These are phyloP conservation scores for Pseudolaguvia tuberculata DNA, from an alignment of 2,113 vertebrate genomes.

Conservation along the genomic window DNA sequence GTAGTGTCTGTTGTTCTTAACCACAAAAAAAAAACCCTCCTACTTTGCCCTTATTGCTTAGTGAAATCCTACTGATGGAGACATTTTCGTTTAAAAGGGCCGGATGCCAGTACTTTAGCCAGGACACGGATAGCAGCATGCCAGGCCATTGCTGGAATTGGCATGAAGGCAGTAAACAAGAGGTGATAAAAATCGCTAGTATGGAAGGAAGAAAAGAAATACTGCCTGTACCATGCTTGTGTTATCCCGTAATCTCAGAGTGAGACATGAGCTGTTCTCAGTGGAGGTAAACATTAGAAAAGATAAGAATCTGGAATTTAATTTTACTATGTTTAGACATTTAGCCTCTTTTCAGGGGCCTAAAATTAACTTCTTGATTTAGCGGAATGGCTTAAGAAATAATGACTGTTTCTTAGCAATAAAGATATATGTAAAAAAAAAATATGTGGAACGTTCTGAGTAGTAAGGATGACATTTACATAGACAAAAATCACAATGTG, in stretches of 20 bases:
- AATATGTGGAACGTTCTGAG: too few relatives aligned
- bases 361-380: background rate
- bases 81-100: conserved; percentile 44
- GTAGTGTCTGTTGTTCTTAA: conserved; percentile 25
- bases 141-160: conserved; percentile 35
- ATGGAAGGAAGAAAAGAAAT: conserved; percentile 17
- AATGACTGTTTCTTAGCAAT: too few relatives aligned
- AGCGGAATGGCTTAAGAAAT: too few relatives aligned
- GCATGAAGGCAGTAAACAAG: conserved; percentile 39
- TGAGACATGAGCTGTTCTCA: background rate
- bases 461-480: too few relatives aligned
- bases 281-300: conserved; percentile 5
- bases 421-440: too few relatives aligned
- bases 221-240: background rate
- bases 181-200: conserved; percentile 28
- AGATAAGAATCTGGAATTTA: background rate
- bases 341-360: background rate
- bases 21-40: background rate
- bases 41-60: conserved; percentile 1
- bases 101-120: conserved; percentile 37
- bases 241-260: background rate
- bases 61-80: conserved; percentile 33
- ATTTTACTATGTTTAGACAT: conserved; percentile 16
- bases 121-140: conserved; percentile 6
- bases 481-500: too few relatives aligned